Evolutionary conservation across 2,797 vertebrate species (phyloP), one percentile per base, ranked within the genome.

Genomic region (Gymnodraco acuticeps): DNA sequence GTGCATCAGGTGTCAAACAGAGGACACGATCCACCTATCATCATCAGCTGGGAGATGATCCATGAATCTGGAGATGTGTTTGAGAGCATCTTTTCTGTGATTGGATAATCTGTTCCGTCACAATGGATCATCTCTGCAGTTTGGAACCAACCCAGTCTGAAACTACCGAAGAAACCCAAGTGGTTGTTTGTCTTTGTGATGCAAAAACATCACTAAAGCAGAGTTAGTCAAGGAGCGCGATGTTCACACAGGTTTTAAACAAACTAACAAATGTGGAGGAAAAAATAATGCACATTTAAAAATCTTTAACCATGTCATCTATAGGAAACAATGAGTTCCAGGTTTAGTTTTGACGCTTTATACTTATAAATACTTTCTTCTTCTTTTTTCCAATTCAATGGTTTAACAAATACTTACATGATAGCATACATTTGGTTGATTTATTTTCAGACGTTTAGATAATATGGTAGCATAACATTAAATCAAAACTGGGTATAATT

Each of bases 61-160:
- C 67, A n/a, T 8, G 9, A 45, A 54, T 61, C 16, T 70, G 46
- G 19, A 59, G 60, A 45, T n/a, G 17, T 13, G 23, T 27, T 23
- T 41, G 52, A 41, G 70, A 69, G 58, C 54, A 47, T 54, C 64
- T 82, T 77, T 67, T 43, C 51, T 14, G 10, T 20, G 20, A 72
- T 5, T 16, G 38, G 70, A 3, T 66, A n/a, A 78, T 77, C 76
- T 13, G 52, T 3, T 63, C 47, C 3, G 59, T 48, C 60, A 31
- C 73, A 47, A 63, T 4, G 63, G 75, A 71, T 81, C 63, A 73
- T 55, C 70, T 67, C 70, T 41, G 61, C 47, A 61, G 48, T 59
- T 20, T 13, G n/a, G 80, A 63, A 9, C 15, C n/a, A 73, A 65
- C 19, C 27, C 0, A 14, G 59, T 58, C 46, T 50, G 46, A 7